These are phyloP conservation scores for Arrhamphus sclerolepis DNA, from an alignment of 2,797 vertebrate species.

Conservation along the genomic window DNA sequence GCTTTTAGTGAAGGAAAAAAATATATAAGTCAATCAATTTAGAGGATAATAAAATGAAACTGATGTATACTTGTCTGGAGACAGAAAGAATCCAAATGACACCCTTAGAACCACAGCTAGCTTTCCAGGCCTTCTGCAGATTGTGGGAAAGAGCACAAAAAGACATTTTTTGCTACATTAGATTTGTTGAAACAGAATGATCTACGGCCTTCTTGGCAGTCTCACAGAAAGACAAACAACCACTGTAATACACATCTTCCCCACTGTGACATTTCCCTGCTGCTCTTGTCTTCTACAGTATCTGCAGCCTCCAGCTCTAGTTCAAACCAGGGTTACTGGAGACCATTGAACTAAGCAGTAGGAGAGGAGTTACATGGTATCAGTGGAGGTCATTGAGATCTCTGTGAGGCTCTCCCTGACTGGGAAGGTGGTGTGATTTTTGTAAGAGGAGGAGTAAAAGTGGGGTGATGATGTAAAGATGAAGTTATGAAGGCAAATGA, in stretches of 20 bases:
- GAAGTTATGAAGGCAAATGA: slow-evolving; percentile 13
- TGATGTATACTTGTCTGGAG: slow-evolving; percentile 9
- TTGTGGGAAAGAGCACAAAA: slow-evolving; percentile 18
- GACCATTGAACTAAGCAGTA: slow-evolving; percentile 25
- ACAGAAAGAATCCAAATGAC: background rate
- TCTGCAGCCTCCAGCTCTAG: slow-evolving; percentile 6
- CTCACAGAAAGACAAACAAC: slow-evolving; percentile 16
- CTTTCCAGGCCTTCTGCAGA: slow-evolving; percentile 11
- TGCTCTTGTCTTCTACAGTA: slow-evolving; percentile 5
- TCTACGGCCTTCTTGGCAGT: slow-evolving; percentile 10
- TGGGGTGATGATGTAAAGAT: slow-evolving; percentile 20
- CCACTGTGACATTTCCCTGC: background rate
- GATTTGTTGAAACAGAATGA: slow-evolving; percentile 18
- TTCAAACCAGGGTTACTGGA: slow-evolving; percentile 8
- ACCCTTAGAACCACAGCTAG: background rate
- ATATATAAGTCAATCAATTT: background rate
- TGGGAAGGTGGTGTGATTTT: slow-evolving; percentile 48
- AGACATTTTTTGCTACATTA: slow-evolving; percentile 13
- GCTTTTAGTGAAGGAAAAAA: background rate
- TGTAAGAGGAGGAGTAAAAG: slow-evolving; percentile 22
- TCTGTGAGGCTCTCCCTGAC: background rate
- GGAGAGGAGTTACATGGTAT: slow-evolving; percentile 23
- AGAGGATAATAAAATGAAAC: background rate
- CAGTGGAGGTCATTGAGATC: slow-evolving; percentile 25
- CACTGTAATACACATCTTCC: background rate